Conservation (phyloP, 1,140 invertebrate species). For the Acyrthosiphon pisum region DNA sequence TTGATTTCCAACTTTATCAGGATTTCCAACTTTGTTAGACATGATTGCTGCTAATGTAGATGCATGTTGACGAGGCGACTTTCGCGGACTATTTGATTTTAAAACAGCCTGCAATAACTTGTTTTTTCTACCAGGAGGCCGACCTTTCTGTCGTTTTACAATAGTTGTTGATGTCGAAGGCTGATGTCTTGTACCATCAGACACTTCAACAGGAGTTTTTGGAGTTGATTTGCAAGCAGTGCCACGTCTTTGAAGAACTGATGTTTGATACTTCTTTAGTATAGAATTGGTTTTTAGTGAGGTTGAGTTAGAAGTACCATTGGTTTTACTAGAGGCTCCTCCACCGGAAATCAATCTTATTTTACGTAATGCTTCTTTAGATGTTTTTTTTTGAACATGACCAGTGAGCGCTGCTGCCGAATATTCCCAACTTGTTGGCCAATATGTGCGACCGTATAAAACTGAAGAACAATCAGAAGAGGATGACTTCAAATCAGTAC, state of each 20-base stretch:
- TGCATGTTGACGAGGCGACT: constrained; percentile 63
- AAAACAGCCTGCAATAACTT: background rate
- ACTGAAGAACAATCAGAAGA: background rate
- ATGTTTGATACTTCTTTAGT: background rate
- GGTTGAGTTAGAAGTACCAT: background rate
- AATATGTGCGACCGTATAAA: constrained; percentile 13
- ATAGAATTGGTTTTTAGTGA: background rate
- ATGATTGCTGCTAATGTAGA: constrained; percentile 62
- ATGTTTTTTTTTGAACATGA: constrained; percentile 37
- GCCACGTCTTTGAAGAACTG: background rate
- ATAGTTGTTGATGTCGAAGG: background rate
- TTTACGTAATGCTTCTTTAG: constrained; percentile 32
- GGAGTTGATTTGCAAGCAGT: background rate
- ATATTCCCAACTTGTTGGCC: constrained; percentile 51
- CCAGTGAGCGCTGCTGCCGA: background rate
- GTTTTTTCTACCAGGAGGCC: constrained; percentile 27
- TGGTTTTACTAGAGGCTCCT: background rate
- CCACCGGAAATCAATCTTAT: background rate
- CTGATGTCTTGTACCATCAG: background rate
- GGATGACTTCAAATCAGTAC: background rate
- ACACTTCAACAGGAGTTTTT: background rate
- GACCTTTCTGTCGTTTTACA: constrained; percentile 3
- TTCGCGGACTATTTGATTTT: constrained; percentile 51
- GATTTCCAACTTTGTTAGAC: background rate
- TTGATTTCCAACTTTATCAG: background rate